A percentile compares a stretch with the other conserved stretches of the same genome.
These are phyloP conservation scores for Cheilosia scutellata DNA, from an alignment of 2,888 invertebrate species.

Conservation along the genomic window DNA sequence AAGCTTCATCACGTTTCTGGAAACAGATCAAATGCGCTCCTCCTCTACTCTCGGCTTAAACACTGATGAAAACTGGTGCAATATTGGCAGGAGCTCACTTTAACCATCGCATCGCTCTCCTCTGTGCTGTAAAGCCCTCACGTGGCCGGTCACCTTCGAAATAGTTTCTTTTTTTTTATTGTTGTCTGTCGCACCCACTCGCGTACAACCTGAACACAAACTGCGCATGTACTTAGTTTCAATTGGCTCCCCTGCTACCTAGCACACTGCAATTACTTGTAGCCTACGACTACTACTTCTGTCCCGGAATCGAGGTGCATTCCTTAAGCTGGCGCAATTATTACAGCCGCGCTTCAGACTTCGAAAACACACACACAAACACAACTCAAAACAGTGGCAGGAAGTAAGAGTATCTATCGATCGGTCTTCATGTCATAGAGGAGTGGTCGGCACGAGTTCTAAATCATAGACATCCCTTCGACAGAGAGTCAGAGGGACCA, in stretches of 20 bases:
- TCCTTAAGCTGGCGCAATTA: constrained; percentile 74
- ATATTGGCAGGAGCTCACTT: constrained; percentile 62
- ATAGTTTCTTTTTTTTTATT: too few species aligned
- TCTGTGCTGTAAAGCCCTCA: constrained; percentile 8
- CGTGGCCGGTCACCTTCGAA: constrained; percentile 55
- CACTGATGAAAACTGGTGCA: constrained; percentile 69
- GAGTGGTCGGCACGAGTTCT: constrained; percentile 76
- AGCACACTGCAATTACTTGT: constrained; percentile 15
- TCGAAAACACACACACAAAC: constrained; percentile 15
- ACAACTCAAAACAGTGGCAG: constrained; percentile 69
- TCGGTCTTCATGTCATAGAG: constrained; percentile 67
- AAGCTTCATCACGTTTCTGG: constrained; percentile 66
- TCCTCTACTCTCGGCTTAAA: neutral
- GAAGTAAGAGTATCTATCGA: constrained; percentile 60
- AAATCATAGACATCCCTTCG: constrained; percentile 73
- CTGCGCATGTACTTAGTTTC: constrained; percentile 48
- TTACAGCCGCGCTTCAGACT: constrained; percentile 51
- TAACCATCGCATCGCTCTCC: constrained; percentile 39
- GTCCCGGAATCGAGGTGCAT: constrained; percentile 63
- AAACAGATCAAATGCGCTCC: constrained; percentile 55
- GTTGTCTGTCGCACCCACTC: constrained; percentile 72
- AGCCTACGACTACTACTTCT: constrained; percentile 19
- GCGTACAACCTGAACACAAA: constrained; percentile 39
- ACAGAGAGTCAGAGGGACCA: constrained; percentile 43
- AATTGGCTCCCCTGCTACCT: constrained; percentile 34